A percentile compares a stretch with the other conserved stretches of the same genome.
These are phyloP conservation scores for Pygmarrhopalites habei DNA, from an alignment of 1,140 invertebrate genomes.

Conservation along the genomic window DNA sequence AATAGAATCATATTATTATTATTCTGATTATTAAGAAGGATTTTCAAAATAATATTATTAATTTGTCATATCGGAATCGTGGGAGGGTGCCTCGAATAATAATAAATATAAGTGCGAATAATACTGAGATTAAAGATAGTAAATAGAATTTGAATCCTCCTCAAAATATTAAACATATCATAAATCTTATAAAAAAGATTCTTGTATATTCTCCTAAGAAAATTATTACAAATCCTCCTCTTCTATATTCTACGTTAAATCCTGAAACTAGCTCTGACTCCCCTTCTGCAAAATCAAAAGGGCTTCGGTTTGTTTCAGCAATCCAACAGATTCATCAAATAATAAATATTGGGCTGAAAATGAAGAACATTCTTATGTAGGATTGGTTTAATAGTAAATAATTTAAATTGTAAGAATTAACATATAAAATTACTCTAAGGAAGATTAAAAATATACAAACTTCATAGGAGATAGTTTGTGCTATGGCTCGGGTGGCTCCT, in stretches of 20 bases:
- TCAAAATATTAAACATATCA: no score
- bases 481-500: slow-evolving; percentile 53
- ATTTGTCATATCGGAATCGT: no score
- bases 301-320: slow-evolving; percentile 63
- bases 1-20: no score
- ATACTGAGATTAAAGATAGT: no score
- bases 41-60: no score
- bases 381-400: slow-evolving; percentile 44
- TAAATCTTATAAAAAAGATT: slow-evolving; percentile 60
- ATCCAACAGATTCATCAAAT: slow-evolving; percentile 54
- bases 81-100: no score
- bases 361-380: slow-evolving; percentile 48
- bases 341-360: slow-evolving; percentile 49
- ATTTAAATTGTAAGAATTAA: slow-evolving; percentile 43
- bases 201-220: slow-evolving; percentile 62
- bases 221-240: slow-evolving; percentile 60
- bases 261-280: slow-evolving; percentile 67
- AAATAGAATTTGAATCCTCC: no score
- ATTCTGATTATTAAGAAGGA: no score
- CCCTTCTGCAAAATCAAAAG: slow-evolving; percentile 69
- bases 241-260: slow-evolving; percentile 66
- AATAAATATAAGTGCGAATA: no score
- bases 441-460: slow-evolving; percentile 54
- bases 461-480: slow-evolving; percentile 63
- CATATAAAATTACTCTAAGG: slow-evolving; percentile 48